Percentiles rank a stretch among this genome's conserved stretches.
These are phyloP conservation scores for Craseonycteris thonglongyai DNA, from an alignment of 2,113 vertebrate species.

Conservation along the genomic window DNA sequence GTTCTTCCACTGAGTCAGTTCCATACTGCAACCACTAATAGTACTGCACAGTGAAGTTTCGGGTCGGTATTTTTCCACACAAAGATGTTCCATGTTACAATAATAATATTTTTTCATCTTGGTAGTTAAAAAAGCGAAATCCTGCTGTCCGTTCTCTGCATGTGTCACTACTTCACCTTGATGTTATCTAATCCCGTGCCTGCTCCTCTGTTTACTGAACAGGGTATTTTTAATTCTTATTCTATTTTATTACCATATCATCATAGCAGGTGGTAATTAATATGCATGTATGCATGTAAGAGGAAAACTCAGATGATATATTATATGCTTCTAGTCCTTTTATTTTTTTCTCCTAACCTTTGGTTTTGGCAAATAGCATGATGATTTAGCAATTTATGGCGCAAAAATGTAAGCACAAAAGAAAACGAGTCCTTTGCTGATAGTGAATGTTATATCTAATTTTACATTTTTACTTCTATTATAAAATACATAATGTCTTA, in stretches of 20 bases:
- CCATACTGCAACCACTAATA: constrained; percentile 1
- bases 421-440: neutral
- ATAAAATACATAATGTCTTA: neutral
- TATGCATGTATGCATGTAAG: neutral
- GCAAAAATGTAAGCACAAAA: neutral
- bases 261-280: neutral
- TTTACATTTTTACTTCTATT: neutral
- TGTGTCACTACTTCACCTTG: neutral
- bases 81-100: neutral
- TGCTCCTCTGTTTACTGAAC: neutral
- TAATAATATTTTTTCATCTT: neutral
- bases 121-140: neutral
- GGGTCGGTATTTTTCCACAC: neutral
- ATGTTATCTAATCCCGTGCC: neutral
- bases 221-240: neutral
- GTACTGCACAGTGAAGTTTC: neutral
- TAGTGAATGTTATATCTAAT: neutral
- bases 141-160: neutral
- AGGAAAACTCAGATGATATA: neutral
- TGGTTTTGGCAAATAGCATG: neutral
- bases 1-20: constrained; percentile 49
- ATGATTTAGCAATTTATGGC: neutral
- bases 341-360: neutral
- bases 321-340: neutral
- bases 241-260: neutral